Percentiles rank a stretch among this genome's conserved stretches.
Evolutionary conservation across 2,797 vertebrate genomes (phyloP).

Genomic region (Gymnodraco acuticeps): DNA sequence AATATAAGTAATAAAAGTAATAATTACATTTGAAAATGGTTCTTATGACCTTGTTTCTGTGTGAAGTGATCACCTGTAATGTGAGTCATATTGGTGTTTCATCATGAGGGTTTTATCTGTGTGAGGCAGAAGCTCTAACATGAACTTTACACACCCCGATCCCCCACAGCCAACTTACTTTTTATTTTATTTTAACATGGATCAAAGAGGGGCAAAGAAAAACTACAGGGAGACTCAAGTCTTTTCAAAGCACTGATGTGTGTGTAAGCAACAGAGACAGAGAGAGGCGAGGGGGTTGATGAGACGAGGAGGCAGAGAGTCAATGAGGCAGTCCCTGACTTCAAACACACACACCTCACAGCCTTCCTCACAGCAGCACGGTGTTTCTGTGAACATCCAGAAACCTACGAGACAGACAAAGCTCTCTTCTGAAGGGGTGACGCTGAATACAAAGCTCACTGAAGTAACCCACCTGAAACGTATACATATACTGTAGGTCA

Average conservation of each 20-base stretch:
- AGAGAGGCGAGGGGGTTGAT: conserved; percentile 17
- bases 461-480: conserved; percentile 3
- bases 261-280: neutral
- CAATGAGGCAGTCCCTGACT: conserved; percentile 72
- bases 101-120: neutral
- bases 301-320: conserved; percentile 39
- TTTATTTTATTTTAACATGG: conserved; percentile 59
- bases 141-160: conserved; percentile 59
- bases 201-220: conserved; percentile 51
- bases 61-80: neutral
- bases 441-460: conserved; percentile 40
- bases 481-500: conserved; percentile 8
- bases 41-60: too few species aligned
- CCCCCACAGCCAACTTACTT: conserved; percentile 67
- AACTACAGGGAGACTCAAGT: conserved; percentile 52
- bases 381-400: conserved; percentile 62
- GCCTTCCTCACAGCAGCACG: conserved; percentile 45
- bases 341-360: conserved; percentile 71
- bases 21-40: too few species aligned
- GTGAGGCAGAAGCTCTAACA: conserved; percentile 21
- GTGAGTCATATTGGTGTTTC: neutral
- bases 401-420: conserved; percentile 64
- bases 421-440: conserved; percentile 46
- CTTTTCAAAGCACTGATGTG: conserved; percentile 61
- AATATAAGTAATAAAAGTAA: too few species aligned